A percentile compares a stretch with the other conserved stretches of the same genome.
These are phyloP conservation scores for Vespertilio murinus DNA, from an alignment of 2,797 vertebrate genomes.

Conservation along the genomic window DNA sequence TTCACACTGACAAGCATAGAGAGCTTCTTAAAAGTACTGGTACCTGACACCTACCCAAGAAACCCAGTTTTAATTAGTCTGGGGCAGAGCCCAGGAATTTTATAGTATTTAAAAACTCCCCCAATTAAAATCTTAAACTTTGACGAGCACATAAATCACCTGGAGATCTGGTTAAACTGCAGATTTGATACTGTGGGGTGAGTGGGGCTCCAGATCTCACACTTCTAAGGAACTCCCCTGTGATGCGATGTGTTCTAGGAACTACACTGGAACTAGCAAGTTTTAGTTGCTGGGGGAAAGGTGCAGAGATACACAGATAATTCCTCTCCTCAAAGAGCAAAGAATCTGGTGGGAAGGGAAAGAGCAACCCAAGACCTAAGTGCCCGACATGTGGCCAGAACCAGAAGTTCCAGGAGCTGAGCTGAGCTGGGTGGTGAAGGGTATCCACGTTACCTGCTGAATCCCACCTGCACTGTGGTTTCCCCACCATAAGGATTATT, in stretches of 20 bases:
- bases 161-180: neutral
- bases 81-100: neutral
- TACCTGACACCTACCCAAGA: neutral
- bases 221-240: neutral
- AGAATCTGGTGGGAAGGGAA: neutral
- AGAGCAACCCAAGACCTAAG: neutral
- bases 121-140: neutral
- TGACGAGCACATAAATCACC: neutral
- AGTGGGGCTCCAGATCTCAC: neutral
- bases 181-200: neutral
- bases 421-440: neutral
- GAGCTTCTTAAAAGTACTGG: neutral
- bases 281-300: neutral
- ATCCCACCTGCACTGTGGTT: neutral
- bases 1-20: neutral
- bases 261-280: neutral
- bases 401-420: no score
- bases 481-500: neutral
- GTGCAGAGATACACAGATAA: neutral
- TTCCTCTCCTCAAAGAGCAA: neutral
- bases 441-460: rapidly evolving
- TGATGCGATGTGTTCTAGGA: neutral
- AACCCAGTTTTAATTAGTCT: neutral
- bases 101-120: neutral
- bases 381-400: neutral